Conservation (phyloP, 2,888 invertebrate species). For the Cephalotes varians region DNA sequence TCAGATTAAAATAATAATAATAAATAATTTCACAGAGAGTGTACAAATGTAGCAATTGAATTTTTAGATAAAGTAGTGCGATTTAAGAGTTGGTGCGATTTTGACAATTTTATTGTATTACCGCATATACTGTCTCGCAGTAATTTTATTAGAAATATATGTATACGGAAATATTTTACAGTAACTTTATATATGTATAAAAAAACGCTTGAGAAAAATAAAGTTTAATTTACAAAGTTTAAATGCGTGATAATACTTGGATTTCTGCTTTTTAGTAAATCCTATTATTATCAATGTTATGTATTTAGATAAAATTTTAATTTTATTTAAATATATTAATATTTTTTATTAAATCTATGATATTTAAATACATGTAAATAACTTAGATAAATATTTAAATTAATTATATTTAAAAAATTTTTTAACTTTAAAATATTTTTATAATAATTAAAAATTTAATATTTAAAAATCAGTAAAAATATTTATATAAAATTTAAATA, state of each 20-base stretch:
- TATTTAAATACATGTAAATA: neutral
- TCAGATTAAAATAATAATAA: too few relatives aligned
- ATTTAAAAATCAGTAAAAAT: too few relatives aligned
- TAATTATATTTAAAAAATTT: neutral
- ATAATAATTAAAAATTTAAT: too few relatives aligned
- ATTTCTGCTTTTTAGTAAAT: neutral
- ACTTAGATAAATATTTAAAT: neutral
- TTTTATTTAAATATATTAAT: too few relatives aligned
- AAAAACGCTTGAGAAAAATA: neutral
- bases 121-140: neutral
- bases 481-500: neutral
- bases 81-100: too few relatives aligned
- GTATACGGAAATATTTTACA: neutral
- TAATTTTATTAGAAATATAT: neutral
- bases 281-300: neutral
- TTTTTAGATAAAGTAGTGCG: too few relatives aligned
- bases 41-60: too few relatives aligned
- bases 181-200: neutral
- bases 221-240: neutral
- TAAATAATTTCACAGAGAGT: too few relatives aligned
- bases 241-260: neutral
- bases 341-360: neutral
- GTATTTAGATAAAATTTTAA: neutral
- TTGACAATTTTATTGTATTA: too few relatives aligned
- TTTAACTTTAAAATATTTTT: too few relatives aligned